These are phyloP conservation scores for Patiria pectinifera DNA, from an alignment of 53 echinoderm and acorn worm genomes.

Conservation along the genomic window DNA sequence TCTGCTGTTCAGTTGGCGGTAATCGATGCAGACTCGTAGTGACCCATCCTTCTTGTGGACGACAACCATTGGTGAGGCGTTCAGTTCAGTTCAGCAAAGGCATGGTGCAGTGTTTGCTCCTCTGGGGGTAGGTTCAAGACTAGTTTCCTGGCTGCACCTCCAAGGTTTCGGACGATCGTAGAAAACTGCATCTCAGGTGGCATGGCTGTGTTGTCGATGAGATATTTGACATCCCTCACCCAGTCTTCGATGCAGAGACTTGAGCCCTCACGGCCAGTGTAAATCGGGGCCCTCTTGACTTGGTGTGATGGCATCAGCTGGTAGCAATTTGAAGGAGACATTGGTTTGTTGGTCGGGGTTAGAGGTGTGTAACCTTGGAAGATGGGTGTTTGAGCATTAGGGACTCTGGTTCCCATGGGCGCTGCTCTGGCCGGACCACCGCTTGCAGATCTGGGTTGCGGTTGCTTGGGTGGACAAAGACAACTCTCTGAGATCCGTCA, in stretches of 20 bases:
- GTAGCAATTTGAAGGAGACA: not conserved
- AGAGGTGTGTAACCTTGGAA: not conserved
- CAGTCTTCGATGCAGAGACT: constrained; percentile 17
- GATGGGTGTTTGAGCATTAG: not conserved
- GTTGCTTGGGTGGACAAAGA: too few relatives aligned
- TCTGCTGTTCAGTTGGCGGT: constrained; percentile 18
- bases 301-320: not conserved
- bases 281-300: not conserved
- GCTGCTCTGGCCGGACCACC: too few relatives aligned
- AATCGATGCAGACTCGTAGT: constrained; percentile 24
- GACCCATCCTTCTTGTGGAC: constrained; percentile 30
- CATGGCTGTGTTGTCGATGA: not conserved
- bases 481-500: not conserved
- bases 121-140: constrained; percentile 11
- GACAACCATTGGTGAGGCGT: constrained; percentile 24
- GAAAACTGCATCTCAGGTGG: not conserved
- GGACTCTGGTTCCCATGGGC: too few relatives aligned
- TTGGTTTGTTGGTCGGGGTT: not conserved
- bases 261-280: not conserved
- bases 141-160: constrained; percentile 25
- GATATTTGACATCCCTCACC: constrained; percentile 28
- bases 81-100: constrained; percentile 18
- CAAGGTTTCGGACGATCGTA: constrained; percentile 3
- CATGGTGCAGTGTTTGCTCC: not conserved
- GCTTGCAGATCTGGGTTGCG: too few relatives aligned